Conservation (phyloP, 2,113 vertebrate species). For the Campylomormyrus numenius region DNA sequence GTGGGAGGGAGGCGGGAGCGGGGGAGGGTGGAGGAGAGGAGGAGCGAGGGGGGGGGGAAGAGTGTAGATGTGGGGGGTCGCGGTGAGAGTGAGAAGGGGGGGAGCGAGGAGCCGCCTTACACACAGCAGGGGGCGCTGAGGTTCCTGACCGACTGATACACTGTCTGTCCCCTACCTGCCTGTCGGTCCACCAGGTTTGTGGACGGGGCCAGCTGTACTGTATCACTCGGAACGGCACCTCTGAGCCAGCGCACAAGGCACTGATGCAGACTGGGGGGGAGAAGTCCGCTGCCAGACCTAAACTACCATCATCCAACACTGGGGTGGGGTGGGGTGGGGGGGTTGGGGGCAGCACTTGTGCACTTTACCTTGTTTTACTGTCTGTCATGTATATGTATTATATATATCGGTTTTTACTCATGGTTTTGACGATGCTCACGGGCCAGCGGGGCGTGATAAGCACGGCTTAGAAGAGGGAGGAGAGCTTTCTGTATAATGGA, state of each 20-base stretch:
- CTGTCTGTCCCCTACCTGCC: slow-evolving; percentile 24
- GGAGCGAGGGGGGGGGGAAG: too few relatives aligned
- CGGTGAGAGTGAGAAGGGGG: too few relatives aligned
- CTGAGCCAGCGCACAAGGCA: background rate
- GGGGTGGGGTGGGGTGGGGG: background rate
- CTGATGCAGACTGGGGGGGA: background rate
- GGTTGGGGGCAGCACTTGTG: slow-evolving; percentile 52
- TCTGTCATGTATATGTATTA: slow-evolving; percentile 9
- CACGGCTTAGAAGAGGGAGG: background rate
- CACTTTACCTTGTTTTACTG: slow-evolving; percentile 55
- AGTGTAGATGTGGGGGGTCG: too few relatives aligned
- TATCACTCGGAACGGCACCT: background rate
- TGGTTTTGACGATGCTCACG: background rate
- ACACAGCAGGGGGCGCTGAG: slow-evolving; percentile 20
- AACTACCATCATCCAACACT: background rate
- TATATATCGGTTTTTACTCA: background rate
- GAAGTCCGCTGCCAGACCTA: background rate
- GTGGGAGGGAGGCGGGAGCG: too few relatives aligned
- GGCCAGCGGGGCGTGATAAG: background rate
- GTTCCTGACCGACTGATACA: slow-evolving; percentile 9
- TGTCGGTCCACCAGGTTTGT: slow-evolving; percentile 25
- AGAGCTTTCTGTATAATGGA: background rate
- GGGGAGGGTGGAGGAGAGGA: too few relatives aligned
- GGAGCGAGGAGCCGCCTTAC: slow-evolving; percentile 27
- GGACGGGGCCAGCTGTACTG: background rate